Percentiles rank a stretch among this genome's conserved stretches.
Evolutionary conservation across 2,113 vertebrate genomes (phyloP).

Genomic region (Elanoides forficatus): DNA sequence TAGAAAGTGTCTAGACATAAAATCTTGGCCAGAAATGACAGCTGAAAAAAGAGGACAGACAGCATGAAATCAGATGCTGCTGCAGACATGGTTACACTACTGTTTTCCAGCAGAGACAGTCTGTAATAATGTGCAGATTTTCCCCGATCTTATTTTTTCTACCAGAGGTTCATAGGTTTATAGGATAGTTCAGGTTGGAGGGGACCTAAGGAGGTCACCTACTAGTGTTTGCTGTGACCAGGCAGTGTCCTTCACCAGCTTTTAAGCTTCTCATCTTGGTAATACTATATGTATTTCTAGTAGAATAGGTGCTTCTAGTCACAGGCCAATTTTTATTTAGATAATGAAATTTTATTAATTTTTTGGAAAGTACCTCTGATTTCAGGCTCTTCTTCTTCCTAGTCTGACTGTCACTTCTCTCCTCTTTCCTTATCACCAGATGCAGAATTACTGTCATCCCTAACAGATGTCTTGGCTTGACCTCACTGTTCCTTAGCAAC

Average conservation of each 20-base stretch:
- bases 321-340: constrained; percentile 31
- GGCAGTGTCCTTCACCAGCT: background rate
- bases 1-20: background rate
- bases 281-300: background rate
- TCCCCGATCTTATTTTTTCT: background rate
- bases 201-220: background rate
- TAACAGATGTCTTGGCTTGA: constrained; percentile 48
- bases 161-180: background rate
- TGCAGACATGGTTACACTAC: background rate
- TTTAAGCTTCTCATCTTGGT: background rate
- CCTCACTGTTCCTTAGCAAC: constrained; percentile 42
- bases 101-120: background rate
- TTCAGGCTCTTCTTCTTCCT: constrained; percentile 47
- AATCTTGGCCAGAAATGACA: background rate
- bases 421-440: constrained; percentile 49
- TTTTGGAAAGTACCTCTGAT: constrained; percentile 63
- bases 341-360: constrained; percentile 37
- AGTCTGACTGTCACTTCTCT: constrained; percentile 40
- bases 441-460: constrained; percentile 50
- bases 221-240: background rate
- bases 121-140: background rate
- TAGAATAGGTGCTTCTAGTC: background rate
- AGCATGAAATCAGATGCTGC: background rate
- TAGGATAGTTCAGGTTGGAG: background rate
- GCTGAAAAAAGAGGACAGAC: background rate